Conservation (phyloP, 2,888 invertebrate genomes). For the Drosophila multiciliata region DNA sequence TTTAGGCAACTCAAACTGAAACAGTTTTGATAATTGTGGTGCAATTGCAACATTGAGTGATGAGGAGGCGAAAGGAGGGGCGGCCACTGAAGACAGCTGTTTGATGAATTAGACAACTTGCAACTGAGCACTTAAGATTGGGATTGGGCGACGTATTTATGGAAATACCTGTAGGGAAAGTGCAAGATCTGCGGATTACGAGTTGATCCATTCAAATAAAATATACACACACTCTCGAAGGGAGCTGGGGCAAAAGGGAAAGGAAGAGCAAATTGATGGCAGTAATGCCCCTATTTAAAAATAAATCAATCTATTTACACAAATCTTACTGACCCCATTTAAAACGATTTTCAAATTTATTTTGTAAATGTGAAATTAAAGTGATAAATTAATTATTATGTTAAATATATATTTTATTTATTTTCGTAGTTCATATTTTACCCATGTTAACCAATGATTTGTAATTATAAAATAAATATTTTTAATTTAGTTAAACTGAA, state of each 20-base stretch:
- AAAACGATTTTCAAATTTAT: not conserved
- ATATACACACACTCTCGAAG: not conserved
- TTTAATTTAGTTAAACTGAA: not conserved
- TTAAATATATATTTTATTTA: not conserved
- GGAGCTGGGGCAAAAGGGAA: not conserved
- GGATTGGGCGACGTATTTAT: not conserved
- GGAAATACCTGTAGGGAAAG: not conserved
- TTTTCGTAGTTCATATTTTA: not conserved
- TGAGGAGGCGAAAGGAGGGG: not conserved
- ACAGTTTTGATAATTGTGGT: constrained; percentile 51
- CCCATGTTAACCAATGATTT: not conserved
- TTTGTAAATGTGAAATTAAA: not conserved
- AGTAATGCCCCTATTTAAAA: not conserved
- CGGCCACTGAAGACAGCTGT: constrained; percentile 8
- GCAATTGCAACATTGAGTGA: constrained; percentile 39
- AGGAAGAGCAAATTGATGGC: not conserved
- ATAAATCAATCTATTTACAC: not conserved
- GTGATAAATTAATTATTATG: not conserved
- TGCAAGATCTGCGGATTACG: not conserved
- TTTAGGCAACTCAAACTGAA: constrained; percentile 35
- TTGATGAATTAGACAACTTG: constrained; percentile 39
- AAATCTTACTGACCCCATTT: not conserved
- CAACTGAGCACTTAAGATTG: constrained; percentile 43
- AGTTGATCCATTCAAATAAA: not conserved
- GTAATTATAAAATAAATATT: not conserved